A percentile compares a stretch with the other conserved stretches of the same genome.
phyloP scores from a whole-genome alignment of 1,140 invertebrate species.

The Ptiloglossa arizonensis region DNA sequence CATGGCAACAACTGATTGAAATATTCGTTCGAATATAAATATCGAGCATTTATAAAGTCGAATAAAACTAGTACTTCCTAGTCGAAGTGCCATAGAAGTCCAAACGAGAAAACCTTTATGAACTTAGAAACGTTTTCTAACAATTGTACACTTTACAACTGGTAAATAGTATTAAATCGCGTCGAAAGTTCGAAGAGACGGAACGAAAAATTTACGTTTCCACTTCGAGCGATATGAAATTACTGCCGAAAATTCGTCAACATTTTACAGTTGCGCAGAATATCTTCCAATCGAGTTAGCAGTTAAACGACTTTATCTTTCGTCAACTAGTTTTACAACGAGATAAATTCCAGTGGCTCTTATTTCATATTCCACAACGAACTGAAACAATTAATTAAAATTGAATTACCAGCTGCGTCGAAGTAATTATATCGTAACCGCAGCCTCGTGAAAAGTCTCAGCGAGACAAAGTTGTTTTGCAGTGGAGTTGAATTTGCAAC shows the following conservation, averaged over 20 bases:
- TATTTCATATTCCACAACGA: neutral
- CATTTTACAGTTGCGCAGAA: neutral
- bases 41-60: neutral
- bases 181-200: neutral
- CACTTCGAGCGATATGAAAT: neutral
- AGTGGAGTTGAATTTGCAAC: neutral
- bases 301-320: conserved; percentile 12
- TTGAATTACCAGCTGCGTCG: neutral
- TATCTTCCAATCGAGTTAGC: conserved; percentile 15
- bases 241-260: neutral
- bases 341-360: conserved; percentile 1
- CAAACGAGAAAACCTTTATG: conserved; percentile 33
- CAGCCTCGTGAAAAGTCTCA: neutral
- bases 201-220: neutral
- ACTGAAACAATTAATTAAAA: neutral
- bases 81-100: neutral
- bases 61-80: conserved; percentile 10
- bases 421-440: neutral
- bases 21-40: neutral
- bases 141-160: neutral
- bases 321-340: neutral
- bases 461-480: neutral
- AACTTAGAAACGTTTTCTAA: conserved; percentile 22
- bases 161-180: neutral
- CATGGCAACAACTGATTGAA: neutral